Base-by-base conservation (phyloP, 2,888 invertebrate genomes). In the Macrophya annulata region DNA sequence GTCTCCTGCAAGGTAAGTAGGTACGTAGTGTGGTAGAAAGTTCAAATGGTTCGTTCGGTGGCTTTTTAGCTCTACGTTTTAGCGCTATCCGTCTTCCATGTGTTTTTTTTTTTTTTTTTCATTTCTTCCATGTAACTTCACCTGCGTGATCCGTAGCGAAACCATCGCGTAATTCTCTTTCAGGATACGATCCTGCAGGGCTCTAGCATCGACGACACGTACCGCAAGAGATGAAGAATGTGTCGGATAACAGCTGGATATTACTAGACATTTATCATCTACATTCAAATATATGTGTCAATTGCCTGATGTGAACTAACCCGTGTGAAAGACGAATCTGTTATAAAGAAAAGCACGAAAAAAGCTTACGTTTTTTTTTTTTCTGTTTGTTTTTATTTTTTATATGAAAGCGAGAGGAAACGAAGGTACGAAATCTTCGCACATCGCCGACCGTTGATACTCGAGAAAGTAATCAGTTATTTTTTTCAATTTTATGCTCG, bases 401-500 rank as follows among this genome's bases (percentile, higher is more conserved):
- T 15, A 74, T 55, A 17, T 37, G 17, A 62, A 81, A 81, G 55
- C 37, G 77, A 37, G 55, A 43, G 43, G 43, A 45, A 81, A 62
- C 15, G 21, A 45, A 81, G 40, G 59, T 25, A 62, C 51, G 51
- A 81, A 59, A 43, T 81, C 62, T 81, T 31, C 62, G 37, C 81
- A 59, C 37, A 59, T 40, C 59, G 25, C 81, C 81, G 31, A 17
- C 31, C 17, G 31, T 55, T 77, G 51, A 77, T 81, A 62, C 12
- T 40, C 81, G 15, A 40, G 40, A 81, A 59, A 81, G 81, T 81
- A 81, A 81, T 81, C 81, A 81, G 62, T 81, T 81, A 81, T 81
- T 81, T 71, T 83, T 83, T 83, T 68, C 83, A 83, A 65, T 83
- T 83, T 71, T 48, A 83, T 62, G 83, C 68, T 55, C 83, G 83